A percentile compares a stretch with the other conserved stretches of the same genome.
Conservation (phyloP, 2,113 vertebrate species). For the Brachyhypopomus gauderio region DNA sequence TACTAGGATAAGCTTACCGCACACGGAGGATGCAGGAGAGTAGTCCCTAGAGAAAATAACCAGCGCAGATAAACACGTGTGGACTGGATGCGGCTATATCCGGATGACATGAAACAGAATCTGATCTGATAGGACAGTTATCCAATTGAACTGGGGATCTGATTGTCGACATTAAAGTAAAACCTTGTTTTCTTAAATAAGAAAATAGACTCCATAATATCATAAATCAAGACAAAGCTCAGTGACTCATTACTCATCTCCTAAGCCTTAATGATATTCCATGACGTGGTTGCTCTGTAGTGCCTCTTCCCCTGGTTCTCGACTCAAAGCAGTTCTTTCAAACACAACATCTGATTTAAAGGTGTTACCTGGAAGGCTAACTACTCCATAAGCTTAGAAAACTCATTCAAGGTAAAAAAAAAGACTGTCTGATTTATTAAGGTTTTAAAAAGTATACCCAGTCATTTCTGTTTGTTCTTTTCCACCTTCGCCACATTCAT, state of each 20-base stretch:
- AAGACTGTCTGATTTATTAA: conserved; percentile 7
- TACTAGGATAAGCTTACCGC: neutral
- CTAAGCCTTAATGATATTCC: neutral
- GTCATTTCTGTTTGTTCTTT: neutral
- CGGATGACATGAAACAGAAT: neutral
- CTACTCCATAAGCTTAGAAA: neutral
- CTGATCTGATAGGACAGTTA: conserved; percentile 6
- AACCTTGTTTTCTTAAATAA: neutral
- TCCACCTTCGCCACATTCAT: neutral
- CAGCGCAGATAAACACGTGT: neutral
- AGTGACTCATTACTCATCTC: neutral
- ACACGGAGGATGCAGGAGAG: neutral
- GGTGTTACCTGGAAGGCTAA: neutral
- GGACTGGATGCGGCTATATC: neutral
- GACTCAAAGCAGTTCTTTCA: neutral
- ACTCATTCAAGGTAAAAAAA: too few species aligned
- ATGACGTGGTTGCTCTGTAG: neutral
- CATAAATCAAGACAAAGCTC: neutral
- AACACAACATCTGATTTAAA: neutral
- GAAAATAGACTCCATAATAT: neutral
- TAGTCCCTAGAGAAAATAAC: neutral
- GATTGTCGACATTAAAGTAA: neutral
- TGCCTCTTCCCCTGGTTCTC: neutral
- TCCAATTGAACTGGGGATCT: neutral
- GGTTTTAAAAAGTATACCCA: neutral